Evolutionary conservation across 1,140 invertebrate genomes (phyloP).

Genomic region (Drosophila miranda): DNA sequence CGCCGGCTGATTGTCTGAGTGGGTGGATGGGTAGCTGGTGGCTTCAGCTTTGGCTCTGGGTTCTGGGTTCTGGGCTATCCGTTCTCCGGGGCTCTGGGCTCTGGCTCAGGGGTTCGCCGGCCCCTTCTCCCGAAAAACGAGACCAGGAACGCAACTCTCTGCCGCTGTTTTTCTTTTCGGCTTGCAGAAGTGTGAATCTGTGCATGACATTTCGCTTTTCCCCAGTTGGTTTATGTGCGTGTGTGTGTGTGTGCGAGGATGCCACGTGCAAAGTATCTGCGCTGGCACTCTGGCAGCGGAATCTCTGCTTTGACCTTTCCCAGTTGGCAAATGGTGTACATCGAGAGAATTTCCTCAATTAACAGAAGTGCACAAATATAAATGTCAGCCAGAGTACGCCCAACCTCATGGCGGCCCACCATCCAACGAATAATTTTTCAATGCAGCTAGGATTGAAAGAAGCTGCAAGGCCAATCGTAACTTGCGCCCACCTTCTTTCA

Average conservation of each 20-base stretch:
- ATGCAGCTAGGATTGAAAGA: too few species aligned
- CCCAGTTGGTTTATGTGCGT: constrained; percentile 62
- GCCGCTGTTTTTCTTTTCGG: constrained; percentile 39
- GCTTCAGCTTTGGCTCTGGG: constrained; percentile 10
- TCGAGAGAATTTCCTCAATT: constrained; percentile 9
- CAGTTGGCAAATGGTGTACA: constrained; percentile 9
- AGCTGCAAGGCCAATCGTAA: too few species aligned
- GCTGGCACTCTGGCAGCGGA: constrained; percentile 6
- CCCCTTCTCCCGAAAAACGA: too few species aligned
- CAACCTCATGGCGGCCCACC: too few species aligned
- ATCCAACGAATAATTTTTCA: too few species aligned
- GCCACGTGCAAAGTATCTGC: constrained; percentile 33
- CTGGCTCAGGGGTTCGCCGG: too few species aligned
- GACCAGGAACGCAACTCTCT: constrained; percentile 47
- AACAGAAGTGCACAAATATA: constrained; percentile 13
- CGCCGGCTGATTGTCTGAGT: constrained; percentile 35
- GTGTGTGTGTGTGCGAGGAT: constrained; percentile 10
- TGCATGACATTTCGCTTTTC: constrained; percentile 64
- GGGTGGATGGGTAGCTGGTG: constrained; percentile 21
- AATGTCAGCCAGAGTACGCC: constrained; percentile 23
- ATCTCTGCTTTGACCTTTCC: constrained; percentile 38
- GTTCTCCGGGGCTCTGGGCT: too few species aligned
- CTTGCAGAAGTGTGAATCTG: constrained; percentile 61
- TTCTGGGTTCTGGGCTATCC: constrained; percentile 15
- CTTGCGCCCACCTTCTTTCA: too few species aligned